Percentiles rank a stretch among this genome's conserved stretches.
phyloP scores from a whole-genome alignment of 2,113 vertebrate genomes.

The Poeciliopsis turrubarensis region DNA sequence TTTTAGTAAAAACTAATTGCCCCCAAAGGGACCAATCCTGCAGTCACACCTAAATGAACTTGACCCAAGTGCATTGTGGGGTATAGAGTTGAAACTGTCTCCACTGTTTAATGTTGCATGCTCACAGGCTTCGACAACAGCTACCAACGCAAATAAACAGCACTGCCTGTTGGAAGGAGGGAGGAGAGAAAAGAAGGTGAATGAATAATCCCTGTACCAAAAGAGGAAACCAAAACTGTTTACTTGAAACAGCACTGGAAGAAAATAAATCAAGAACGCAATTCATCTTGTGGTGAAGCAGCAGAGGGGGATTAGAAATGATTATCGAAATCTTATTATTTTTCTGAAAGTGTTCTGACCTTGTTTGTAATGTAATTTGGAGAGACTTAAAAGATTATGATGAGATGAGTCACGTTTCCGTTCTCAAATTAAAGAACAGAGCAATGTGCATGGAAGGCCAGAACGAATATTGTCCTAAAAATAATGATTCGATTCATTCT shows the following conservation, averaged over 20 bases:
- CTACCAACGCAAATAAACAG: slow-evolving; percentile 33
- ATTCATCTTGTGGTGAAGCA: slow-evolving; percentile 52
- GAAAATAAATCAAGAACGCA: slow-evolving; percentile 55
- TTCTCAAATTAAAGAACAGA: slow-evolving; percentile 47
- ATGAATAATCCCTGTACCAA: slow-evolving; percentile 26
- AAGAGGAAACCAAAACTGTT: slow-evolving; percentile 43
- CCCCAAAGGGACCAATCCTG: slow-evolving; percentile 88
- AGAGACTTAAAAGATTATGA: slow-evolving; percentile 71
- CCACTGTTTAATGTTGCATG: slow-evolving; percentile 64
- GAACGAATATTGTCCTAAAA: slow-evolving; percentile 34
- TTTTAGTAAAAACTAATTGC: slow-evolving; percentile 86
- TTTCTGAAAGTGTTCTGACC: slow-evolving; percentile 63
- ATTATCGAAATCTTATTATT: slow-evolving; percentile 68
- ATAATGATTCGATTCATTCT: slow-evolving; percentile 41
- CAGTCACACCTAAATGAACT: slow-evolving; percentile 79
- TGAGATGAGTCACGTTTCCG: slow-evolving; percentile 57
- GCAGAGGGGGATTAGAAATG: slow-evolving; percentile 58
- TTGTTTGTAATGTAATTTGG: slow-evolving; percentile 70
- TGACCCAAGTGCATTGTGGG: slow-evolving; percentile 76
- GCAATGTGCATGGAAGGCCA: slow-evolving; percentile 19
- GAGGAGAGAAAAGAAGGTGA: slow-evolving; percentile 5
- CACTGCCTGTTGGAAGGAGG: neutral
- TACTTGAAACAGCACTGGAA: slow-evolving; percentile 35
- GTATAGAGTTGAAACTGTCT: slow-evolving; percentile 67
- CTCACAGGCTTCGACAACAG: slow-evolving; percentile 39